These are phyloP conservation scores for Tenthredo scrophulariae DNA, from an alignment of 2,888 invertebrate genomes.

Conservation along the genomic window DNA sequence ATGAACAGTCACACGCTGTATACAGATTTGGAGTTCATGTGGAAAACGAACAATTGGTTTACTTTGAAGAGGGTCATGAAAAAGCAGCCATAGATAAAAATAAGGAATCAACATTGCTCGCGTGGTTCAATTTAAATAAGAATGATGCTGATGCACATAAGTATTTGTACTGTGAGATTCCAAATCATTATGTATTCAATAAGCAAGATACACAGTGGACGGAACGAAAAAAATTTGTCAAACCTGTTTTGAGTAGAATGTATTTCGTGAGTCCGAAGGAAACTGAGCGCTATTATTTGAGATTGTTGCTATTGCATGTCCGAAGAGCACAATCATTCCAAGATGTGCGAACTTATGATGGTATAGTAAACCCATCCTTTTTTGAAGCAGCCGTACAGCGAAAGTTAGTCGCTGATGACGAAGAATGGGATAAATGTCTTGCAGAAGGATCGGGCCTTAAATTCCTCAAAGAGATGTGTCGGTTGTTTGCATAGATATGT, in stretches of 20 bases:
- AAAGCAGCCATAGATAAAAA: neutral
- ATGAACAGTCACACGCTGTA: constrained; percentile 4
- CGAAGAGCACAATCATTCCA: constrained; percentile 42
- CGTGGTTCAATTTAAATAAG: neutral
- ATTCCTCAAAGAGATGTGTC: constrained; percentile 8
- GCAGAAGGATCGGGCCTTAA: neutral
- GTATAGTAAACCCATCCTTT: constrained; percentile 37
- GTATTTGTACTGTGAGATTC: neutral
- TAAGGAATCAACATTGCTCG: neutral
- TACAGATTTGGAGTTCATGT: neutral
- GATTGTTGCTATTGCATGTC: constrained; percentile 55
- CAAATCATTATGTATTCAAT: neutral
- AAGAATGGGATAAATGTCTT: constrained; percentile 23
- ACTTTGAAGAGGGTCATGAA: neutral
- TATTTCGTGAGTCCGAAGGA: too few relatives aligned
- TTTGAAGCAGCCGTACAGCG: too few relatives aligned
- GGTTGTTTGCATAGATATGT: constrained; percentile 40
- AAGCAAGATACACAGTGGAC: neutral
- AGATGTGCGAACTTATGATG: constrained; percentile 41
- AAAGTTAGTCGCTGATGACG: neutral
- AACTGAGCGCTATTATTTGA: constrained; percentile 52
- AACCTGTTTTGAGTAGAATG: neutral
- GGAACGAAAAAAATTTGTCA: neutral
- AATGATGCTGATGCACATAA: neutral
- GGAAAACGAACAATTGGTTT: neutral